These are phyloP conservation scores for Oncorhynchus clarkii DNA, from an alignment of 2,113 vertebrate genomes.

Conservation along the genomic window DNA sequence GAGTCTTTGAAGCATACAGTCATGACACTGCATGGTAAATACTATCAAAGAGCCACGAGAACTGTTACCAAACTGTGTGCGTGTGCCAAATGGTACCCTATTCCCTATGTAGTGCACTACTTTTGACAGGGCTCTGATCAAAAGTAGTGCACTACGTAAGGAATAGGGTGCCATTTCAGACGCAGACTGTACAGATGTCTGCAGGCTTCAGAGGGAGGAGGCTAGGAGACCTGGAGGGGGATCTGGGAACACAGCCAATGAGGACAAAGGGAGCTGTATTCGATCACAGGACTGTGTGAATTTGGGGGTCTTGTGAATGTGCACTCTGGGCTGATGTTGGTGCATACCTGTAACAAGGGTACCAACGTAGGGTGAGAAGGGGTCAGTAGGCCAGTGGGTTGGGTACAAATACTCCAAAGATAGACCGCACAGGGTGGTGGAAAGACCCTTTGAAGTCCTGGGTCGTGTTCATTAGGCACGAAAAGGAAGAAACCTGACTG, in stretches of 20 bases:
- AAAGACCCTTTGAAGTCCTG: background rate
- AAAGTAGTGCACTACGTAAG: background rate
- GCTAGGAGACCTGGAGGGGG: background rate
- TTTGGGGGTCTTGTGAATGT: background rate
- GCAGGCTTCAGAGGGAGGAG: background rate
- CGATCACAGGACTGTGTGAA: background rate
- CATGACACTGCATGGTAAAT: constrained; percentile 1
- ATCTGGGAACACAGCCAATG: background rate
- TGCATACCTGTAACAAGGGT: background rate
- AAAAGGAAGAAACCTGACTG: no score
- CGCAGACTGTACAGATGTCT: background rate
- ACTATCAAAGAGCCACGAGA: constrained; percentile 19
- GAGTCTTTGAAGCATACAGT: constrained; percentile 14
- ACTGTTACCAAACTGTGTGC: constrained; percentile 4
- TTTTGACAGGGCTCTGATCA: no score
- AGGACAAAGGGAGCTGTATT: constrained; percentile 7
- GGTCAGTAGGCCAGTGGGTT: background rate
- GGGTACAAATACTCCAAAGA: background rate
- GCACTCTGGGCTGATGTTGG: background rate
- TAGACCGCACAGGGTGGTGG: background rate
- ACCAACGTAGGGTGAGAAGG: background rate
- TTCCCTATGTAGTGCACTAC: no score
- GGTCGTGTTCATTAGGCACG: no score
- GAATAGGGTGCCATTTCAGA: background rate
- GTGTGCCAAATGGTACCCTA: no score